Percentiles rank a stretch among this genome's conserved stretches.
Conservation (phyloP, 2,888 invertebrate species). For the Platycheirus albimanus region DNA sequence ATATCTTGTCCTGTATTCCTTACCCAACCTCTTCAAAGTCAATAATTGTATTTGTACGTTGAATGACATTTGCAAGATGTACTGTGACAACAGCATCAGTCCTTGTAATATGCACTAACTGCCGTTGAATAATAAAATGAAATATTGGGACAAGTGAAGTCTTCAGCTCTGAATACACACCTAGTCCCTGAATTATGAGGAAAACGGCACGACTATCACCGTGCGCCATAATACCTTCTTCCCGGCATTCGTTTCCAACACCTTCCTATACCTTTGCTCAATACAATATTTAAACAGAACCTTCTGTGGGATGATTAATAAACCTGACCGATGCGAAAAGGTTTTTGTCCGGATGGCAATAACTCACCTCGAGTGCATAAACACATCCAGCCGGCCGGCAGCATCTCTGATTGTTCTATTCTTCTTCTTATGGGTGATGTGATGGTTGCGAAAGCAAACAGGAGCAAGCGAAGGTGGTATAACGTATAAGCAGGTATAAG, state of each 20-base stretch:
- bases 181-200: constrained; percentile 32
- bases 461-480: constrained; percentile 45
- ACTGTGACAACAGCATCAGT: constrained; percentile 36
- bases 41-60: constrained; percentile 26
- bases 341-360: constrained; percentile 57
- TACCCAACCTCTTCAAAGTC: constrained; percentile 1
- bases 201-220: constrained; percentile 40
- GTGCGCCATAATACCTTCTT: constrained; percentile 15
- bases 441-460: constrained; percentile 41
- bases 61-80: constrained; percentile 27
- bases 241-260: too few species aligned
- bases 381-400: constrained; percentile 13
- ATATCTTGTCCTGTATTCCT: not conserved
- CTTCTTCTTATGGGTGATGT: constrained; percentile 26
- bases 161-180: constrained; percentile 37
- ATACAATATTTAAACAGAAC: constrained; percentile 41
- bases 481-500: not conserved
- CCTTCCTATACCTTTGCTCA: not conserved
- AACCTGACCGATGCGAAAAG: constrained; percentile 56
- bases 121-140: constrained; percentile 50
- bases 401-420: constrained; percentile 47
- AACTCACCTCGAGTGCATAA: constrained; percentile 55
- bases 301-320: constrained; percentile 62
- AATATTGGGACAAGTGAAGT: constrained; percentile 63
- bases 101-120: constrained; percentile 16